A percentile compares a stretch with the other conserved stretches of the same genome.
phyloP scores from a whole-genome alignment of 1,140 invertebrate genomes.

The Listronotus oregonensis region DNA sequence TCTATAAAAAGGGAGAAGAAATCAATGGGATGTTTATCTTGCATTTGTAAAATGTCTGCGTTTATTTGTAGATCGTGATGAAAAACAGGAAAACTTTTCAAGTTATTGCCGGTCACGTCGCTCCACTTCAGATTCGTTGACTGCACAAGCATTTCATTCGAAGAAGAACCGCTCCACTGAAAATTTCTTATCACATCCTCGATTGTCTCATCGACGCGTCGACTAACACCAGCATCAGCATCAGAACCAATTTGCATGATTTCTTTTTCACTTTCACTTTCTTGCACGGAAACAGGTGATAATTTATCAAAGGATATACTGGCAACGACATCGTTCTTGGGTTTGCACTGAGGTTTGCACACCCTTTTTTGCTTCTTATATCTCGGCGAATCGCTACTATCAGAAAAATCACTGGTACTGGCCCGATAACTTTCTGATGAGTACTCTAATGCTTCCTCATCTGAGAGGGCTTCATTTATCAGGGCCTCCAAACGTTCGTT shows the following conservation, averaged over 20 bases:
- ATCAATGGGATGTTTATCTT: no score
- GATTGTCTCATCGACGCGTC: not conserved
- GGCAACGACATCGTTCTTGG: no score
- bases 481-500: conserved; percentile 6
- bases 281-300: no score
- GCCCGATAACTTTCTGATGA: conserved; percentile 16
- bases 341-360: not conserved
- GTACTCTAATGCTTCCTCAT: conserved; percentile 12
- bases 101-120: no score
- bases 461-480: conserved; percentile 10
- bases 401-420: conserved; percentile 1
- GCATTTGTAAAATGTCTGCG: no score
- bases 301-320: no score
- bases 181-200: conserved; percentile 1
- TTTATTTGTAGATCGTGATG: no score
- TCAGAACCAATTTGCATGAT: not conserved
- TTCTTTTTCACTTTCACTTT: not conserved
- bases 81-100: no score
- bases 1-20: no score
- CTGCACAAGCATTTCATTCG: not conserved
- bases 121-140: not conserved
- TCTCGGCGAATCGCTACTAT: conserved; percentile 7
- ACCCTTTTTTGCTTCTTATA: conserved; percentile 3
- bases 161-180: not conserved
- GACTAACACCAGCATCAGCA: conserved; percentile 3